Evolutionary conservation across 2,113 vertebrate genomes (phyloP).

Genomic region (Mesocricetus auratus): DNA sequence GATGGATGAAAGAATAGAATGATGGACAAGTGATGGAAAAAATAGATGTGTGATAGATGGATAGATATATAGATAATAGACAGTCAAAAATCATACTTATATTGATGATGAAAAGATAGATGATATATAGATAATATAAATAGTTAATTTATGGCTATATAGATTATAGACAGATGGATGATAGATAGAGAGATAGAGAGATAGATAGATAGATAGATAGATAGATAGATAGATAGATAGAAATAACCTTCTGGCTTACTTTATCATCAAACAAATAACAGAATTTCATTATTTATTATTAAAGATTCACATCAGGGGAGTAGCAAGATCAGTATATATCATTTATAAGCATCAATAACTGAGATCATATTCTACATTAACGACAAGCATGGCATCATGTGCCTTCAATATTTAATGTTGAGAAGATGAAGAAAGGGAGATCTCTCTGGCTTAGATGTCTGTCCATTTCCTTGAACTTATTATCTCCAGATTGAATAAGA

Average conservation of each 20-base stretch:
- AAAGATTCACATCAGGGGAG: background rate
- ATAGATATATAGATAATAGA: background rate
- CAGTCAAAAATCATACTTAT: too few species aligned
- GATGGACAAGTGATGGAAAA: too few species aligned
- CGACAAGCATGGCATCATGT: too few species aligned
- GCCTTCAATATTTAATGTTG: background rate
- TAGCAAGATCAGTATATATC: background rate
- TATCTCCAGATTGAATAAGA: background rate
- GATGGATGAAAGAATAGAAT: too few species aligned
- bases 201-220: background rate
- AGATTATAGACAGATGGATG: too few species aligned
- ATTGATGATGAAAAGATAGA: too few species aligned
- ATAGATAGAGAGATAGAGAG: background rate
- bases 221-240: background rate
- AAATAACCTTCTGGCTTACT: background rate
- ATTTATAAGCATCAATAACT: background rate
- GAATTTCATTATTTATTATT: background rate
- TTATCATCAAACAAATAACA: background rate
- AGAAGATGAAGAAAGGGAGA: background rate
- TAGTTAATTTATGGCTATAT: too few species aligned
- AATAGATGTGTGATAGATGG: too few species aligned
- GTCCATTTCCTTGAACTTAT: background rate
- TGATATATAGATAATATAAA: background rate
- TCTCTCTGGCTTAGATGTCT: rapidly evolving
- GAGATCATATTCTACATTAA: background rate